A percentile compares a stretch with the other conserved stretches of the same genome.
These are phyloP conservation scores for Mnemiopsis leidyi DNA, from an alignment of 37 sponge, comb jelly and placozoan species.

Conservation along the genomic window DNA sequence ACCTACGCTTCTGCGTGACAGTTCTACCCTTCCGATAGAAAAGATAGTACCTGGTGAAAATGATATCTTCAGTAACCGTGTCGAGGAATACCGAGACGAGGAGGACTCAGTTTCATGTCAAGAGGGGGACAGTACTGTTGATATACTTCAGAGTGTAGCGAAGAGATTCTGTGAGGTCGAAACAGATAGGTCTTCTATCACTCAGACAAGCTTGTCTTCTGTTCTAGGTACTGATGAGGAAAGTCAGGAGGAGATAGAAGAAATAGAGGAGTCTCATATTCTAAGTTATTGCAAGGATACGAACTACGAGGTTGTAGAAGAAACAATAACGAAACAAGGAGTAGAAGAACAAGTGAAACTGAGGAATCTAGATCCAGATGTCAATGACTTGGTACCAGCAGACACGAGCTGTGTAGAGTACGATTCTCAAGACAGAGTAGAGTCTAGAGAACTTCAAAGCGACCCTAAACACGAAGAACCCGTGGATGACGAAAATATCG, in stretches of 20 bases:
- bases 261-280: neutral
- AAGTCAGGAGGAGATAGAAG: neutral
- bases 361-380: no score
- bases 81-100: no score
- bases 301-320: neutral
- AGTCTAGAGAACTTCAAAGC: neutral
- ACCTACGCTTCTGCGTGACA: no score
- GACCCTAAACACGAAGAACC: neutral
- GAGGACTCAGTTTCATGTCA: no score
- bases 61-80: no score
- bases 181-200: no score
- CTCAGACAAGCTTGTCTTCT: no score
- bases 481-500: neutral
- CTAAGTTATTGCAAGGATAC: neutral
- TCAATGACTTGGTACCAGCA: neutral
- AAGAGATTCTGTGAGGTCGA: no score
- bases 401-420: neutral
- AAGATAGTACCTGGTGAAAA: no score
- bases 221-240: neutral
- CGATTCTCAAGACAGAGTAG: neutral
- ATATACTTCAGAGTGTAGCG: no score
- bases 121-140: no score
- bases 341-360: neutral
- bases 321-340: neutral
- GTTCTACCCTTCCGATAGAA: no score